phyloP scores from a whole-genome alignment of 2,113 vertebrate species.

The Macrotis lagotis region DNA sequence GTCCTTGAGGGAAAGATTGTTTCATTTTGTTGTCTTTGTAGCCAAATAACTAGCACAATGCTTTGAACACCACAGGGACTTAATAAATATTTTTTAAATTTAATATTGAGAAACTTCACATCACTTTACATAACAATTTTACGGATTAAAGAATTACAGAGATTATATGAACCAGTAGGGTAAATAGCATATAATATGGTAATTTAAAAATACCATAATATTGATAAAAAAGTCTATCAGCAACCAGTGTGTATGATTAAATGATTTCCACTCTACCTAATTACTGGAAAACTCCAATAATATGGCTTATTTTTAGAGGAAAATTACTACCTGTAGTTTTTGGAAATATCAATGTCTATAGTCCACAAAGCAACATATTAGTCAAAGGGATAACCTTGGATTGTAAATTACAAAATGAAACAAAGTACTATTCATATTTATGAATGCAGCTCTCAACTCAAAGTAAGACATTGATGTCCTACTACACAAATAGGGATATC shows the following conservation, averaged over 20 bases:
- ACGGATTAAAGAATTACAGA: constrained; percentile 73
- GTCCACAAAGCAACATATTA: not conserved
- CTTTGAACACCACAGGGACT: not conserved
- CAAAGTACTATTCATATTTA: not conserved
- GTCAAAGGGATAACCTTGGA: not conserved
- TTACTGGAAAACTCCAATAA: constrained; percentile 61
- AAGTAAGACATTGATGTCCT: not conserved
- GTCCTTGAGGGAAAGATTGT: not conserved
- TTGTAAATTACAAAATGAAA: constrained; percentile 26
- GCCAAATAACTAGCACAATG: not conserved
- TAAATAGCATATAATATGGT: constrained; percentile 1
- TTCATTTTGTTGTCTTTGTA: not conserved
- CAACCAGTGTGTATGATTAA: constrained; percentile 20
- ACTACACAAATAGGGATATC: constrained; percentile 27
- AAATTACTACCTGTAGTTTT: constrained; percentile 54
- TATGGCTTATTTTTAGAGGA: constrained; percentile 63
- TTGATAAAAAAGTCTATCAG: not conserved
- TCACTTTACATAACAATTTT: constrained; percentile 71
- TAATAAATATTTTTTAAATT: not conserved
- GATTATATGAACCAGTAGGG: constrained; percentile 61
- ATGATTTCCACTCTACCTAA: constrained; percentile 71
- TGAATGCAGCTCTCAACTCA: constrained; percentile 26
- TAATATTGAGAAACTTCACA: constrained; percentile 36
- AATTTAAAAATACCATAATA: constrained; percentile 62
- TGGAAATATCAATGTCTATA: not conserved